A percentile compares a stretch with the other conserved stretches of the same genome.
Evolutionary conservation across 2,888 invertebrate species (phyloP).

Genomic region (Diarsia rubi): DNA sequence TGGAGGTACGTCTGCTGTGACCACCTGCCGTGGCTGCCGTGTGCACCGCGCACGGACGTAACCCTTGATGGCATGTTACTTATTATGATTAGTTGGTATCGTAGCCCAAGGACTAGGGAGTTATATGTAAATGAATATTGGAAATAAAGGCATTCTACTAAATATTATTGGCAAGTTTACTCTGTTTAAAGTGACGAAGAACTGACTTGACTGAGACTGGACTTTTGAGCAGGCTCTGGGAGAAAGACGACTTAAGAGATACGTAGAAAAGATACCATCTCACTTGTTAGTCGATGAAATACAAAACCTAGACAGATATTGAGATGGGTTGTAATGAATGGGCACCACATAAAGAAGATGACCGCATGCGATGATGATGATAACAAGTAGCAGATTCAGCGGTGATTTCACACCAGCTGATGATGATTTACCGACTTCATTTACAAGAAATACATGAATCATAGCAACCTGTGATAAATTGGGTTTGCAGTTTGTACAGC

Average conservation of each 20-base stretch:
- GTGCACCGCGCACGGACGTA: constrained; percentile 44
- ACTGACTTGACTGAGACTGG: neutral
- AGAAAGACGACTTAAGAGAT: neutral
- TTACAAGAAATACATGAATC: constrained; percentile 25
- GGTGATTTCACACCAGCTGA: constrained; percentile 9
- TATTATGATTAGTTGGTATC: constrained; percentile 23
- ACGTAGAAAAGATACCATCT: neutral
- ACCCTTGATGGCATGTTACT: constrained; percentile 36
- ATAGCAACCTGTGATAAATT: neutral
- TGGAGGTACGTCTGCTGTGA: constrained; percentile 53
- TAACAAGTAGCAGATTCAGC: neutral
- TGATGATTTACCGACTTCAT: constrained; percentile 24
- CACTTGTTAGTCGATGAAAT: neutral
- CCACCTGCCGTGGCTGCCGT: constrained; percentile 63
- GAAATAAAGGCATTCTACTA: neutral
- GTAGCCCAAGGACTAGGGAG: neutral
- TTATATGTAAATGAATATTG: neutral
- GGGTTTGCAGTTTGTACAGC: neutral
- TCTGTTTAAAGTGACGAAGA: neutral
- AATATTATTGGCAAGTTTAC: neutral
- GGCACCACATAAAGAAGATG: neutral
- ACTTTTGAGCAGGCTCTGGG: neutral
- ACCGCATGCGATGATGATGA: neutral
- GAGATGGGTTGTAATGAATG: neutral
- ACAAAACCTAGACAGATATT: neutral